Percentiles rank a stretch among this genome's conserved stretches.
These are phyloP conservation scores for Fregata magnificens DNA, from an alignment of 2,113 vertebrate species.

Conservation along the genomic window DNA sequence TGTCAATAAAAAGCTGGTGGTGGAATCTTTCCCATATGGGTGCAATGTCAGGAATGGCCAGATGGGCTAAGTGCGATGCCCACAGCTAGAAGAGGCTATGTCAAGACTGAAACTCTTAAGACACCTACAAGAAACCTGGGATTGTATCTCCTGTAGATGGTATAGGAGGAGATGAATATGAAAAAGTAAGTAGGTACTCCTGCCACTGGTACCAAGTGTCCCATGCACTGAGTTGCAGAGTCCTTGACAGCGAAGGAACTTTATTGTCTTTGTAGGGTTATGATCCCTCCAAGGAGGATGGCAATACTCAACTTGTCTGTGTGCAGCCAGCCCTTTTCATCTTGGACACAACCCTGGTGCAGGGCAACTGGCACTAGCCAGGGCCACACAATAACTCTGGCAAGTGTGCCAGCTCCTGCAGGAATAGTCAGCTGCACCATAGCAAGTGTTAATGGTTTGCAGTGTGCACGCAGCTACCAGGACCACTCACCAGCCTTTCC, in stretches of 20 bases:
- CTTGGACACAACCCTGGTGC: not conserved
- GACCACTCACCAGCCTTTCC: not conserved
- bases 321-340: not conserved
- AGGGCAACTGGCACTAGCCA: not conserved
- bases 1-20: not conserved
- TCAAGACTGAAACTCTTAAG: not conserved
- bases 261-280: not conserved
- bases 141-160: not conserved
- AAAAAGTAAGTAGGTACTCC: not conserved
- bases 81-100: not conserved
- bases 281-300: not conserved
- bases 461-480: not conserved
- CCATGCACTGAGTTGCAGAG: not conserved
- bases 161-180: not conserved
- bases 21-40: not conserved
- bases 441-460: not conserved
- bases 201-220: not conserved
- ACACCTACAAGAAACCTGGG: not conserved
- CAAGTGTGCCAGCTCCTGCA: not conserved
- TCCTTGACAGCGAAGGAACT: not conserved
- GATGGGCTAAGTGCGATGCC: not conserved
- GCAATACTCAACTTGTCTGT: not conserved
- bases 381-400: not conserved
- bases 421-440: not conserved
- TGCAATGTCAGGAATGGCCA: not conserved